phyloP scores from a whole-genome alignment of 2,797 vertebrate species.

The Pangasius macronema region DNA sequence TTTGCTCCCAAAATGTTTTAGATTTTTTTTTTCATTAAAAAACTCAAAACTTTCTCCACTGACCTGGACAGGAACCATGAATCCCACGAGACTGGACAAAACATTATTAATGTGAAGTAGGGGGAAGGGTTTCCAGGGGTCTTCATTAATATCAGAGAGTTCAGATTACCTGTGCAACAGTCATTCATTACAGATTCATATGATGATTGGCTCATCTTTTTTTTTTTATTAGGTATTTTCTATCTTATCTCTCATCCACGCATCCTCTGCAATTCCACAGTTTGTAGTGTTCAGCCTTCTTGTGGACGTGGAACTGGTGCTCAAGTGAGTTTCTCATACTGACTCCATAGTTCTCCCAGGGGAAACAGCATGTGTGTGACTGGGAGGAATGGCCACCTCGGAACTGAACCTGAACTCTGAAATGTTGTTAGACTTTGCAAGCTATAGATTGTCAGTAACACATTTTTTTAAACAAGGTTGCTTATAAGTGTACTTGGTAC shows the following conservation, averaged over 20 bases:
- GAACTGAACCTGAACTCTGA: neutral
- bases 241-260: neutral
- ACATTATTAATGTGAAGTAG: too few species aligned
- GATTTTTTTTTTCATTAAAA: too few species aligned
- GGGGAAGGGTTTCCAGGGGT: too few species aligned
- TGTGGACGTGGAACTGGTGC: neutral
- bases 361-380: neutral
- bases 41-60: neutral
- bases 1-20: neutral
- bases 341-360: neutral
- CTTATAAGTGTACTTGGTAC: neutral
- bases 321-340: neutral
- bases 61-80: too few species aligned
- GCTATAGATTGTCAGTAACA: neutral
- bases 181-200: neutral
- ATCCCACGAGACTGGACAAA: too few species aligned
- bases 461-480: neutral
- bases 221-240: neutral
- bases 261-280: neutral
- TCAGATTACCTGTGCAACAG: too few species aligned
- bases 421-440: neutral
- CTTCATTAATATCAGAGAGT: too few species aligned
- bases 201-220: neutral
- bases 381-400: neutral
- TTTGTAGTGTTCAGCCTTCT: neutral